Evolutionary conservation across 1,140 invertebrate species (phyloP).

Genomic region (Propsilocerus akamusi): DNA sequence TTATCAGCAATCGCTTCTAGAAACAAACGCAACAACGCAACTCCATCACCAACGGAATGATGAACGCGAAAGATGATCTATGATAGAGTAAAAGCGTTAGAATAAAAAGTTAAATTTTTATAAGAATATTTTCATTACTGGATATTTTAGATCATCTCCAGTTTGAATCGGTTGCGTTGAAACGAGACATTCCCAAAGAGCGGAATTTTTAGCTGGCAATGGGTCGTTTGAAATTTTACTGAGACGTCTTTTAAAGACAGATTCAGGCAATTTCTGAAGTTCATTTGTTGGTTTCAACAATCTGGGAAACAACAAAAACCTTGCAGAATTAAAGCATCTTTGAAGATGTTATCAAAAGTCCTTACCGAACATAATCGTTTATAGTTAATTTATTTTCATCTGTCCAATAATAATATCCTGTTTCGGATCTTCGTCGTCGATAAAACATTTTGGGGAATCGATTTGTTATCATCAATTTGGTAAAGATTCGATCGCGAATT

Average conservation of each 20-base stretch:
- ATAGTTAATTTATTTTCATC: slow-evolving; percentile 11
- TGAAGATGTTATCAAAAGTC: slow-evolving; percentile 9
- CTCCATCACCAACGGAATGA: slow-evolving; percentile 22
- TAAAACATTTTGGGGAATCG: slow-evolving; percentile 15
- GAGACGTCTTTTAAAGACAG: slow-evolving; percentile 11
- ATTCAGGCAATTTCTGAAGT: slow-evolving; percentile 10
- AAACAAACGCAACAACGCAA: slow-evolving; percentile 16
- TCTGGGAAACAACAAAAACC: neutral
- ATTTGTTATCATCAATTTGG: slow-evolving; percentile 11
- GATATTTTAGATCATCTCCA: slow-evolving; percentile 6
- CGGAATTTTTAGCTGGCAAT: slow-evolving; percentile 13
- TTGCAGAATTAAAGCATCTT: neutral
- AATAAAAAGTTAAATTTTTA: neutral
- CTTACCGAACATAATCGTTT: slow-evolving; percentile 15
- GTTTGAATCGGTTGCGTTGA: slow-evolving; percentile 10
- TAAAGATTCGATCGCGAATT: slow-evolving; percentile 11
- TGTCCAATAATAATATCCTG: slow-evolving; percentile 22
- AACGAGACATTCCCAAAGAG: slow-evolving; percentile 21
- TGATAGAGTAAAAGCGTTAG: slow-evolving; percentile 7
- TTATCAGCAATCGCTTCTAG: slow-evolving; percentile 16
- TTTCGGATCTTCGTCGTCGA: slow-evolving; percentile 10
- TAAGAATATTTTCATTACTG: slow-evolving; percentile 5
- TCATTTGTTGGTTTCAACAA: slow-evolving; percentile 9
- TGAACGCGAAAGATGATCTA: slow-evolving; percentile 22
- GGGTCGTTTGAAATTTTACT: slow-evolving; percentile 13